Percentiles rank a stretch among this genome's conserved stretches.
Evolutionary conservation across 2,888 invertebrate species (phyloP).

Genomic region (Apodemia mormo): DNA sequence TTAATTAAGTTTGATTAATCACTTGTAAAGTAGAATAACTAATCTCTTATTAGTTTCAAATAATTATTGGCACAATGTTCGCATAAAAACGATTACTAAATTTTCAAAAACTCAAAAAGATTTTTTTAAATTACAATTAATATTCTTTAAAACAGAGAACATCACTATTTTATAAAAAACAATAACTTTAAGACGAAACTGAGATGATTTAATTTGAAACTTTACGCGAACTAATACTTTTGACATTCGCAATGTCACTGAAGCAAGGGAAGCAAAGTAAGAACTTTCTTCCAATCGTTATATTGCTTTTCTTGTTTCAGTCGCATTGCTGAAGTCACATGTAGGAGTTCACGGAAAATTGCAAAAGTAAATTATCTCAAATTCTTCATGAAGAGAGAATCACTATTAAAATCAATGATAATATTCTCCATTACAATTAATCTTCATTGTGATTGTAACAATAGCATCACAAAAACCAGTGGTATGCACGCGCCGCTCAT

Average conservation of each 20-base stretch:
- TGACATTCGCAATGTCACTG: background rate
- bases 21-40: too few relatives aligned
- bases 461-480: constrained; percentile 16
- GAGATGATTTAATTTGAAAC: background rate
- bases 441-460: constrained; percentile 20
- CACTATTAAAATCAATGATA: background rate
- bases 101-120: background rate
- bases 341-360: too few relatives aligned
- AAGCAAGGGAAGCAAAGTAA: background rate
- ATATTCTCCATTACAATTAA: constrained; percentile 20
- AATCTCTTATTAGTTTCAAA: too few relatives aligned
- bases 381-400: background rate
- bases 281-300: background rate
- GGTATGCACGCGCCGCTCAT: constrained; percentile 10
- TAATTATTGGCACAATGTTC: too few relatives aligned
- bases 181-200: background rate
- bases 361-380: background rate
- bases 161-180: background rate
- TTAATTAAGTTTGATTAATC: too few relatives aligned
- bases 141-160: background rate
- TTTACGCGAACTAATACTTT: background rate
- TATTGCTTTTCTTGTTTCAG: background rate
- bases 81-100: too few relatives aligned
- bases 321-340: background rate
- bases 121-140: too few relatives aligned